Evolutionary conservation across 2,888 invertebrate genomes (phyloP), one percentile per base, ranked within the genome.

Genomic region (Drosophila quinaria): DNA sequence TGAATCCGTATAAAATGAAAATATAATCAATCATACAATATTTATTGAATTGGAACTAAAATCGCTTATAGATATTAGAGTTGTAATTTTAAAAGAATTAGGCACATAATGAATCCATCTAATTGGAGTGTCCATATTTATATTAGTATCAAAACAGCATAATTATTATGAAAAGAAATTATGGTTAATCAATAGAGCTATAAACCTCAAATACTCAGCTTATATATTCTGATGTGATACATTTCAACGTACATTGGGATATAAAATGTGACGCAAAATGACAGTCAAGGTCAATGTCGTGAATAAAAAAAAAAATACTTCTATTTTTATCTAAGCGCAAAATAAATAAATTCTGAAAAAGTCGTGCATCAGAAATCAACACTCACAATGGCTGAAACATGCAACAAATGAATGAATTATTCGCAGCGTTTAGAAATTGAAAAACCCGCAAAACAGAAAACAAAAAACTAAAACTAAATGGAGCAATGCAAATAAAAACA

Each of bases 361-460:
- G n/a, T 25, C 46, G 29, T 39, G 51, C 61, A 64, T 31, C 62
- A 52, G 65, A 73, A 69, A 68, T 60, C 80, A 79, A 73, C 60
- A 77, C 51, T 66, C 52, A 63, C 54, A 68, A 71, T 70, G 25
- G 25, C 10, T 47, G 17, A 67, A 64, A 62, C 65, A 51, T 70
- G 62, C 69, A 70, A 78, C 72, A 77, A 86, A 76, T 86, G 76
- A 72, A 51, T 56, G 77, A 85, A 86, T 80, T 63, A 84, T 89
- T 86, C 62, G 79, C 65, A 59, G 69, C 85, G 85, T 15, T 84
- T 84, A 89, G 84, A 80, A 75, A 72, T 78, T 78, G 78, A 64
- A 67, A 72, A 56, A 31, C 47, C 15, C n/a, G 11, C 55, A 39
- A 41, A 51, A 22, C 13, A 19, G 54, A 58, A 17, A 17, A 41